phyloP scores from a whole-genome alignment of 2,113 vertebrate genomes.

The Notothenia rossii region DNA sequence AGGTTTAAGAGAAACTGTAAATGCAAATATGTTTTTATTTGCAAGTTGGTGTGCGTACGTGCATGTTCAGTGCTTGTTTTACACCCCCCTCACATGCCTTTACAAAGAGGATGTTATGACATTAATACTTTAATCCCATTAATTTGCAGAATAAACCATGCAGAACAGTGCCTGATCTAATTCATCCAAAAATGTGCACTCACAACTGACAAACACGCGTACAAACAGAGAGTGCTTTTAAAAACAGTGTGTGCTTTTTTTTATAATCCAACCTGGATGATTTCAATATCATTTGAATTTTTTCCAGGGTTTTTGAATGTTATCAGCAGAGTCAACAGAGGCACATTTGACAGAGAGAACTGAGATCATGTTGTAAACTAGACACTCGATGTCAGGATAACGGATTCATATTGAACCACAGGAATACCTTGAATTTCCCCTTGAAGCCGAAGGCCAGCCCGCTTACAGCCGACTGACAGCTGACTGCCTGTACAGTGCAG shows the following conservation, averaged over 20 bases:
- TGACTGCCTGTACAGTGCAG: neutral
- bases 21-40: constrained; percentile 1
- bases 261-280: neutral
- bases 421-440: too few relatives aligned
- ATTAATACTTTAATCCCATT: constrained; percentile 28
- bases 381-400: constrained; percentile 1
- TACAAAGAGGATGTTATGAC: neutral
- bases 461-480: too few relatives aligned
- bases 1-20: neutral
- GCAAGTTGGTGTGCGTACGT: neutral
- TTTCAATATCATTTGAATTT: constrained; percentile 58
- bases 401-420: neutral
- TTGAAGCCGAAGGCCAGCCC: too few relatives aligned
- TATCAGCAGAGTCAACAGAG: neutral
- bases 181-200: neutral
- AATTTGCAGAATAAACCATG: constrained; percentile 2
- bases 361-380: neutral
- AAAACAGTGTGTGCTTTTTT: neutral
- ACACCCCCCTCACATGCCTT: neutral
- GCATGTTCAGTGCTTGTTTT: neutral
- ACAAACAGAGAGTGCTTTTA: neutral
- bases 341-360: neutral
- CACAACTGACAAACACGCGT: neutral
- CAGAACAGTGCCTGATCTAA: neutral
- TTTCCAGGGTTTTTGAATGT: constrained; percentile 10